Evolutionary conservation across 2,888 invertebrate genomes (phyloP).

Genomic region (Macaria liturata): DNA sequence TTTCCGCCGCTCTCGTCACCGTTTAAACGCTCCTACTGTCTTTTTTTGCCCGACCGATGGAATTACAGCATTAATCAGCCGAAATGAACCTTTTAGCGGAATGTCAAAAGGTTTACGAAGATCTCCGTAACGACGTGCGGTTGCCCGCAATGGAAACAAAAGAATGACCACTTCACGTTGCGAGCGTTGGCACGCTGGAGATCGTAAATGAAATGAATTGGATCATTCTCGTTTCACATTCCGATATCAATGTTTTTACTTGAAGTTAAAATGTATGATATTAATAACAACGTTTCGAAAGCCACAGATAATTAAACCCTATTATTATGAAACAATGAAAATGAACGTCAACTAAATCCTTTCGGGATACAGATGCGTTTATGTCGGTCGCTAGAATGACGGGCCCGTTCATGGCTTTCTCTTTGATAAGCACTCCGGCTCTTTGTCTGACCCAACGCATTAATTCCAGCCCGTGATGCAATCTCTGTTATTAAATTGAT

Average conservation of each 20-base stretch:
- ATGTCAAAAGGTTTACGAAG: slow-evolving; percentile 75
- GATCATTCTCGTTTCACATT: slow-evolving; percentile 12
- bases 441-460: slow-evolving; percentile 71
- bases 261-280: too few species aligned
- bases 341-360: slow-evolving; percentile 30
- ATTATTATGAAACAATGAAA: slow-evolving; percentile 27
- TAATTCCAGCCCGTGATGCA: slow-evolving; percentile 69
- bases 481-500: slow-evolving; percentile 70
- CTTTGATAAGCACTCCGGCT: slow-evolving; percentile 66
- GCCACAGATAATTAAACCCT: slow-evolving; percentile 9
- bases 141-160: slow-evolving; percentile 70
- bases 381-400: slow-evolving; percentile 32
- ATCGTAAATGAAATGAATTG: slow-evolving; percentile 27
- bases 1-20: slow-evolving; percentile 63
- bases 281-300: neutral
- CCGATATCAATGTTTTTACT: neutral
- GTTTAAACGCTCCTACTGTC: slow-evolving; percentile 66
- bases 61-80: slow-evolving; percentile 76
- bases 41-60: slow-evolving; percentile 65
- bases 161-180: slow-evolving; percentile 56
- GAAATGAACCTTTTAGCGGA: slow-evolving; percentile 78
- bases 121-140: slow-evolving; percentile 62
- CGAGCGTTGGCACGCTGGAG: slow-evolving; percentile 45
- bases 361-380: slow-evolving; percentile 33
- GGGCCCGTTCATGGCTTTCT: slow-evolving; percentile 59